These are phyloP conservation scores for Priocnemis perturbator DNA, from an alignment of 2,888 invertebrate species.

Conservation along the genomic window DNA sequence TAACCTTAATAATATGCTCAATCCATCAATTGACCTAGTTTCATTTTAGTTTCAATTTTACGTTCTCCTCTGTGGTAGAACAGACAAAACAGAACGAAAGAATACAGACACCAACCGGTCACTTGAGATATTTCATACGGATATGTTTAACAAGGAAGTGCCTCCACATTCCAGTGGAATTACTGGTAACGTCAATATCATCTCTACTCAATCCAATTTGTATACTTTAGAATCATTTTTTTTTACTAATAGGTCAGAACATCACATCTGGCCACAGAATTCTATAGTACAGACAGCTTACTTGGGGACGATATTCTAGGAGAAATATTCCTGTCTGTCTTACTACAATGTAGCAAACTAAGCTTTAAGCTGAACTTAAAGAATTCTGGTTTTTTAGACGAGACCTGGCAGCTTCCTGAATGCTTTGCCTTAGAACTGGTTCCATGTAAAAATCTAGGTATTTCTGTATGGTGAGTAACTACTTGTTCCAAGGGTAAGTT, in stretches of 20 bases:
- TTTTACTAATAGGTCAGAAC: conserved; percentile 62
- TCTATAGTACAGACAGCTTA: conserved; percentile 74
- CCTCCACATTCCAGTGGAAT: conserved; percentile 77
- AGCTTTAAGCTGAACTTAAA: conserved; percentile 77
- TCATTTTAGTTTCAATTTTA: conserved; percentile 59
- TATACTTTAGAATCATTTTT: conserved; percentile 1
- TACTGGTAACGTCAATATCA: conserved; percentile 67
- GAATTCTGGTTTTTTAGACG: conserved; percentile 80
- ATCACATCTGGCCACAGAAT: conserved; percentile 63
- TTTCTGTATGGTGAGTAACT: conserved; percentile 77
- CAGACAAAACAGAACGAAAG: conserved; percentile 73
- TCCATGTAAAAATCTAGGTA: conserved; percentile 80
- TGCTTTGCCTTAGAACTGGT: conserved; percentile 79
- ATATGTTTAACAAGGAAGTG: conserved; percentile 77
- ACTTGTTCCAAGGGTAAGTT: not conserved
- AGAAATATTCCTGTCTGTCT: conserved; percentile 78
- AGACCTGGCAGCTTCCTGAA: conserved; percentile 80
- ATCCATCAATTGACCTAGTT: not conserved
- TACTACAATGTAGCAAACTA: conserved; percentile 77
- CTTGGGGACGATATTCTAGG: conserved; percentile 81
- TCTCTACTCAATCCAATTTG: not conserved
- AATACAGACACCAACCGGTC: conserved; percentile 74
- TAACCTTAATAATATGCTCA: conserved; percentile 11
- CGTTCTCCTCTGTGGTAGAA: conserved; percentile 75
- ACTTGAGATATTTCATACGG: conserved; percentile 76